Conservation (phyloP, 2,888 invertebrate genomes). For the Myopa testacea region DNA sequence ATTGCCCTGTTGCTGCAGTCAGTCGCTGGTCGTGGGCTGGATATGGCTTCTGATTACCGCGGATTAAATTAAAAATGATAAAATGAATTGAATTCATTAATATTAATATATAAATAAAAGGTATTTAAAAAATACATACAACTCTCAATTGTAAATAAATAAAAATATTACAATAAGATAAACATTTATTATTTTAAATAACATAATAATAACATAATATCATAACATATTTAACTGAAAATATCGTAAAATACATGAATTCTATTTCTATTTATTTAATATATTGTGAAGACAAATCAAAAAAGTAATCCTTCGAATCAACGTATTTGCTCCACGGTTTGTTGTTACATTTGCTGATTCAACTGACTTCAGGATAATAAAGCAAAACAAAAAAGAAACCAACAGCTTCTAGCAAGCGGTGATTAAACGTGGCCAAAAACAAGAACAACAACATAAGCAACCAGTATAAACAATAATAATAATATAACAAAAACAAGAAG, state of each 20-base stretch:
- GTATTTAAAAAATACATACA: too few relatives aligned
- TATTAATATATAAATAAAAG: too few relatives aligned
- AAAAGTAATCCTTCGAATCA: background rate
- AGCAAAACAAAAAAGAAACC: background rate
- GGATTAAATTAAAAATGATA: background rate
- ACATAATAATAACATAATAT: background rate
- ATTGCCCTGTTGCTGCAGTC: constrained; percentile 35
- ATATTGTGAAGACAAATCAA: background rate
- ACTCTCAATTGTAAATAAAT: background rate
- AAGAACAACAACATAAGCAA: background rate
- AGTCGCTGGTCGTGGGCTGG: background rate
- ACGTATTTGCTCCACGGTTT: background rate
- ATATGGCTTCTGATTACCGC: constrained; percentile 1
- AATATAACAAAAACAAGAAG: background rate
- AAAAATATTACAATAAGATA: background rate
- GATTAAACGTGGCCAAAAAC: background rate
- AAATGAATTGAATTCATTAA: too few relatives aligned
- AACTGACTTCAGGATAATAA: background rate
- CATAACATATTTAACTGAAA: background rate
- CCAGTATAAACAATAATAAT: background rate
- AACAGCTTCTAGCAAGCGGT: background rate
- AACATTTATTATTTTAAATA: background rate
- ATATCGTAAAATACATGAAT: background rate
- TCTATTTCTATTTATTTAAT: too few relatives aligned
- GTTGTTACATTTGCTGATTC: constrained; percentile 6